phyloP scores from a whole-genome alignment of 1,140 invertebrate genomes.

The Hycleus cichorii region DNA sequence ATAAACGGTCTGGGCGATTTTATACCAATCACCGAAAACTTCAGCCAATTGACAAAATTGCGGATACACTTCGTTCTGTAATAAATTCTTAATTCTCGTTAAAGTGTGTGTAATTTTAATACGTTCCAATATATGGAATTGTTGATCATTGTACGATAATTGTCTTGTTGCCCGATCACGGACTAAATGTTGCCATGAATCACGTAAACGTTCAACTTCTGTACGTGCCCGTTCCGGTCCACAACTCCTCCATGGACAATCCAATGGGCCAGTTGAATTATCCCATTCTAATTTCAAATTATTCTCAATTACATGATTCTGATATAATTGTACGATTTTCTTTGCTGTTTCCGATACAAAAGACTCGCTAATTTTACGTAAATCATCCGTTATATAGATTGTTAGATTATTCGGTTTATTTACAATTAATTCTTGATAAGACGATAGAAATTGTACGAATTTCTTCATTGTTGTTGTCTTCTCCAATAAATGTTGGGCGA shows the following conservation, averaged over 20 bases:
- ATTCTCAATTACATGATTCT: conserved; percentile 49
- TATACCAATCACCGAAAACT: conserved; percentile 74
- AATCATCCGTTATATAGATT: conserved; percentile 9
- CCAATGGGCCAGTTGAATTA: conserved; percentile 55
- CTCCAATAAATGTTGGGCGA: conserved; percentile 41
- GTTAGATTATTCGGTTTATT: neutral
- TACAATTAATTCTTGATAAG: neutral
- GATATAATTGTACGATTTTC: conserved; percentile 49
- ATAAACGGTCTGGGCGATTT: conserved; percentile 72
- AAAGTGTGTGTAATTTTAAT: conserved; percentile 65
- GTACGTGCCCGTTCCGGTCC: conserved; percentile 65
- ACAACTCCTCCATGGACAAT: conserved; percentile 57
- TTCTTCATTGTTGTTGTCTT: conserved; percentile 22
- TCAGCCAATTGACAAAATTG: conserved; percentile 61
- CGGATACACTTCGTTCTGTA: conserved; percentile 58
- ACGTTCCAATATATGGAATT: conserved; percentile 86
- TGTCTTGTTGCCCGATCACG: conserved; percentile 76
- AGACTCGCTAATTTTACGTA: conserved; percentile 20
- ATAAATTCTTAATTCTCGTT: conserved; percentile 55
- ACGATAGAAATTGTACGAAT: too few species aligned
- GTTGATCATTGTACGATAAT: conserved; percentile 86
- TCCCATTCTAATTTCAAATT: conserved; percentile 65
- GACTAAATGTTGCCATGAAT: conserved; percentile 87
- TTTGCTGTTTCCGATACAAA: conserved; percentile 21
- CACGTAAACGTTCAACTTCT: conserved; percentile 69